phyloP scores from a whole-genome alignment of 2,888 invertebrate genomes.

The Eubasilissa splendida region DNA sequence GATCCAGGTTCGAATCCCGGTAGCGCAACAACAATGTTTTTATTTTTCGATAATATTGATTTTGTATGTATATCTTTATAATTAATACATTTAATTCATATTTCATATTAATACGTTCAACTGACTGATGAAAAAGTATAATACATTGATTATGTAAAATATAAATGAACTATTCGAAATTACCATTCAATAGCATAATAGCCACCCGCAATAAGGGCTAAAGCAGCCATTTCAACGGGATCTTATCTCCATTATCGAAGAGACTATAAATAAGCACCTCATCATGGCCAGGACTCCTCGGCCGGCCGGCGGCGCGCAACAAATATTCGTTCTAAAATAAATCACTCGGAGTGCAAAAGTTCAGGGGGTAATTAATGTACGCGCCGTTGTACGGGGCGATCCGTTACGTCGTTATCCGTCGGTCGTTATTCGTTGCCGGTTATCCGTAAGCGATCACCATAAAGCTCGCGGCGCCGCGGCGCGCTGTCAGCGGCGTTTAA shows the following conservation, averaged over 20 bases:
- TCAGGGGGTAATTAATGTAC: constrained; percentile 51
- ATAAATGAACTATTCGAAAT: too few species aligned
- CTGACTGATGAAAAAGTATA: too few species aligned
- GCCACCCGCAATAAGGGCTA: too few species aligned
- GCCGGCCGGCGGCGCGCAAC: constrained; percentile 4
- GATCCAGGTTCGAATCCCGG: too few species aligned
- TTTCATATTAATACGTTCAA: too few species aligned
- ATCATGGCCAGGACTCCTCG: neutral
- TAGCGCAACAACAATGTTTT: too few species aligned
- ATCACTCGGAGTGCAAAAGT: constrained; percentile 50
- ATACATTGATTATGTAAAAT: too few species aligned
- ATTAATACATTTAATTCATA: too few species aligned
- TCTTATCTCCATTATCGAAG: neutral
- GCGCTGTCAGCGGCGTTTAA: constrained; percentile 43
- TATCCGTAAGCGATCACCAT: constrained; percentile 46
- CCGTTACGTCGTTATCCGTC: constrained; percentile 42
- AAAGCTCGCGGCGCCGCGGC: constrained; percentile 41
- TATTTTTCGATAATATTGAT: too few species aligned
- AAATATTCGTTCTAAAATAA: constrained; percentile 45
- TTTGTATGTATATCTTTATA: too few species aligned
- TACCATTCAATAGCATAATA: too few species aligned
- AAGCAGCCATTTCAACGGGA: too few species aligned
- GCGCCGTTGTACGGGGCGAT: constrained; percentile 38
- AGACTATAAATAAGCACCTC: neutral
- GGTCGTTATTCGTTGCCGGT: constrained; percentile 38